Evolutionary conservation across 2,888 invertebrate genomes (phyloP).

Genomic region (Clepsis dumicolana): DNA sequence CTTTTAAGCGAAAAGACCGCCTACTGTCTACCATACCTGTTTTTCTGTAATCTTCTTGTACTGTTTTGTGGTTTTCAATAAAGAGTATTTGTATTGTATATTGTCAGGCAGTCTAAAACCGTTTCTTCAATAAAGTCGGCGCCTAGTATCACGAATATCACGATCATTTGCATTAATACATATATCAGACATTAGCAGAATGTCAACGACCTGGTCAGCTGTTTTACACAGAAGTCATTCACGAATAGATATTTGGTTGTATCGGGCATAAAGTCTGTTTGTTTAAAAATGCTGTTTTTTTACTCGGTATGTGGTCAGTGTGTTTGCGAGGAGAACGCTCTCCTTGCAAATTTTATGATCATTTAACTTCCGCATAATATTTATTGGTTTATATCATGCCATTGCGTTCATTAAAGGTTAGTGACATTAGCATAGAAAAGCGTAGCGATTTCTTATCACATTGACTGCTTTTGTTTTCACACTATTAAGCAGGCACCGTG

Average conservation of each 20-base stretch:
- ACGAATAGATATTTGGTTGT: constrained; percentile 10
- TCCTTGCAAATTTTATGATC: not conserved
- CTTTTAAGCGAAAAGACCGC: too few species aligned
- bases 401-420: not conserved
- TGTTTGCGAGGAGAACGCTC: not conserved
- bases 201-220: constrained; percentile 16
- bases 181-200: constrained; percentile 20
- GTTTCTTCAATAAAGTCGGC: not conserved
- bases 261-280: not conserved
- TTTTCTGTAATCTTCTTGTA: too few species aligned
- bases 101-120: not conserved
- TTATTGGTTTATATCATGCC: not conserved
- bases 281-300: constrained; percentile 7
- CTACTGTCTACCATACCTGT: too few species aligned
- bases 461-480: too few species aligned
- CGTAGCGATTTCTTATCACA: too few species aligned
- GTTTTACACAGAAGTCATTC: not conserved
- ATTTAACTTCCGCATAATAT: not conserved
- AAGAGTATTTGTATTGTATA: too few species aligned
- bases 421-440: not conserved
- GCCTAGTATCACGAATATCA: not conserved
- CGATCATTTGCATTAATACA: constrained; percentile 29
- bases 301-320: not conserved
- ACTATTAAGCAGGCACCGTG: too few species aligned
- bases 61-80: too few species aligned